phyloP scores from a whole-genome alignment of 2,888 invertebrate species.

The Pheosia tremula region DNA sequence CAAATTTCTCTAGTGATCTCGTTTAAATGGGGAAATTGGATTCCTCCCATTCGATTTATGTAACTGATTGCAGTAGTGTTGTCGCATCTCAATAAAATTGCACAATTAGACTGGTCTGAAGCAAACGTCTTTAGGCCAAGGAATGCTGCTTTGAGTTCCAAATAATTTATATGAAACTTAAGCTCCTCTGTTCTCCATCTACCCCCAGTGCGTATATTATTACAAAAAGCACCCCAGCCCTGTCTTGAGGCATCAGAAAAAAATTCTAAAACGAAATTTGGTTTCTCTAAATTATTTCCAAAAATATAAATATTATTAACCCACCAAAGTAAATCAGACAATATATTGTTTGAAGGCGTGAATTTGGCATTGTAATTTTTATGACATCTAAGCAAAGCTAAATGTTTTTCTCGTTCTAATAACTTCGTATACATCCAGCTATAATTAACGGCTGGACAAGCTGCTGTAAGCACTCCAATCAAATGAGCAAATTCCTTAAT shows the following conservation, averaged over 20 bases:
- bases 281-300: slow-evolving; percentile 2
- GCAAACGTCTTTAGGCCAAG: slow-evolving; percentile 12
- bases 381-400: slow-evolving; percentile 11
- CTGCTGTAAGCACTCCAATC: slow-evolving; percentile 10
- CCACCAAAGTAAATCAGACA: slow-evolving; percentile 19
- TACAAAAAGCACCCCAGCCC: slow-evolving; percentile 19
- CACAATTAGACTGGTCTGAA: background rate
- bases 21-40: slow-evolving; percentile 21
- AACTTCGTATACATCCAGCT: slow-evolving; percentile 18
- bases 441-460: slow-evolving; percentile 13
- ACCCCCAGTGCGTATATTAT: slow-evolving; percentile 6
- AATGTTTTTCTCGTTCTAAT: slow-evolving; percentile 16
- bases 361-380: slow-evolving; percentile 15
- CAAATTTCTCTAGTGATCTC: slow-evolving; percentile 14
- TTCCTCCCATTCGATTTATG: slow-evolving; percentile 24
- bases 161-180: slow-evolving; percentile 13
- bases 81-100: slow-evolving; percentile 14
- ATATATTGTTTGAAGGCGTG: slow-evolving; percentile 1
- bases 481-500: slow-evolving; percentile 14
- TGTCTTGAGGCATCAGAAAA: slow-evolving; percentile 15
- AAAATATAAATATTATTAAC: slow-evolving; percentile 10
- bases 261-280: slow-evolving; percentile 10
- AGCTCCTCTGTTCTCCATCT: slow-evolving; percentile 15
- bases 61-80: slow-evolving; percentile 23
- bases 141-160: slow-evolving; percentile 14